These are phyloP conservation scores for Bufotes viridis DNA, from an alignment of 2,797 vertebrate genomes.

Conservation along the genomic window DNA sequence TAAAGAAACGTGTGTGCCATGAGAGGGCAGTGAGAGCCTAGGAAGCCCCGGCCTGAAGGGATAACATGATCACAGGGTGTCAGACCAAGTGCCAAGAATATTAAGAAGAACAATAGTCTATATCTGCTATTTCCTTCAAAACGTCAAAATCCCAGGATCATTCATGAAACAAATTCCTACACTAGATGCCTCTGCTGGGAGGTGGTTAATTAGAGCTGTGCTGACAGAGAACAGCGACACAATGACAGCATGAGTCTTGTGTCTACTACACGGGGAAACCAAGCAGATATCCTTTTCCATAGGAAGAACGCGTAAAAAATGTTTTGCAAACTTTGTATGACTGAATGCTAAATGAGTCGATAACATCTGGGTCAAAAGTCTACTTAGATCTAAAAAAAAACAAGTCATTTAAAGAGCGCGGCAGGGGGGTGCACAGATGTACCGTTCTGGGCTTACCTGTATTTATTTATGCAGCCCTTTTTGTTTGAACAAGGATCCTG, in stretches of 20 bases:
- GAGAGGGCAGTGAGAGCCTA: background rate
- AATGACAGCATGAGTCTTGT: conserved; percentile 48
- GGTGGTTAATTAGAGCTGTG: conserved; percentile 12
- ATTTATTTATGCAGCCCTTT: conserved; percentile 49
- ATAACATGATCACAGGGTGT: conserved; percentile 32
- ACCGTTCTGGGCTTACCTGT: conserved; percentile 23
- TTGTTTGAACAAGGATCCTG: conserved; percentile 31
- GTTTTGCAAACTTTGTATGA: conserved; percentile 50
- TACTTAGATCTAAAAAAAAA: conserved; percentile 40
- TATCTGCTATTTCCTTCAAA: conserved; percentile 56
- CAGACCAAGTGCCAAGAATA: conserved; percentile 54
- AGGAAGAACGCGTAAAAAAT: conserved; percentile 36
- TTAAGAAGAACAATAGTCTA: conserved; percentile 53
- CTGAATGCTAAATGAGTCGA: conserved; percentile 33
- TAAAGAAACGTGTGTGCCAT: background rate
- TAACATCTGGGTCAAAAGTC: conserved; percentile 52
- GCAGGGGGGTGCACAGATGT: conserved; percentile 40
- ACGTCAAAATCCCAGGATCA: conserved; percentile 18
- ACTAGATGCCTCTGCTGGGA: conserved; percentile 39
- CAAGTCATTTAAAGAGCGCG: conserved; percentile 16
- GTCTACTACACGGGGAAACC: conserved; percentile 39
- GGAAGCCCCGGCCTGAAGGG: background rate
- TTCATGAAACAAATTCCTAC: conserved; percentile 44
- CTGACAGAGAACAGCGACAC: conserved; percentile 31
- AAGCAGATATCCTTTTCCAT: conserved; percentile 52